These are phyloP conservation scores for Pogonognathellus flavescens DNA, from an alignment of 1,140 invertebrate species.

Conservation along the genomic window DNA sequence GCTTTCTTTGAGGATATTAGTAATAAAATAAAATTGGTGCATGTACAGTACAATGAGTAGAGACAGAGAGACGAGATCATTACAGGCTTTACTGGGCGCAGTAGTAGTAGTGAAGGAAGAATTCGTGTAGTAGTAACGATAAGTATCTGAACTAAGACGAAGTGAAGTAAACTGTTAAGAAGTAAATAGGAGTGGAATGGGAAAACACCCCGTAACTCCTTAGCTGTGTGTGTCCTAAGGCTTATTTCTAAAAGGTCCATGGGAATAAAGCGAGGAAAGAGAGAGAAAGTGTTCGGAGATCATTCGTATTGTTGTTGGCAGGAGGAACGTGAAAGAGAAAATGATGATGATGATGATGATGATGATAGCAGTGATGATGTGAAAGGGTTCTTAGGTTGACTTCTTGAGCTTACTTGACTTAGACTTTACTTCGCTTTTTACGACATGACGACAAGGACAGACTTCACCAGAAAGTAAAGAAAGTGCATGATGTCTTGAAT, in stretches of 20 bases:
- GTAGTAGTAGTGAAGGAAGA: slow-evolving; percentile 21
- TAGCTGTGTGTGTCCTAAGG: neutral
- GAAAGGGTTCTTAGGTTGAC: slow-evolving; percentile 48
- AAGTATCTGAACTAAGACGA: slow-evolving; percentile 7
- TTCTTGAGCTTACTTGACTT: slow-evolving; percentile 48
- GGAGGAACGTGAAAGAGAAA: slow-evolving; percentile 17
- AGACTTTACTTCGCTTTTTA: slow-evolving; percentile 40
- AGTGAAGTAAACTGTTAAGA: slow-evolving; percentile 10
- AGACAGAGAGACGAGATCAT: neutral
- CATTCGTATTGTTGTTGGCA: slow-evolving; percentile 11
- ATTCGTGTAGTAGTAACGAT: slow-evolving; percentile 29
- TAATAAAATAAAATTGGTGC: slow-evolving; percentile 13
- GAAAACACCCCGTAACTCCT: slow-evolving; percentile 37
- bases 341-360: slow-evolving; percentile 49
- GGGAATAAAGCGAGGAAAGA: neutral
- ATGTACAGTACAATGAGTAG: neutral
- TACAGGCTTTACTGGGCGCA: neutral
- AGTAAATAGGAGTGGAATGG: slow-evolving; percentile 11
- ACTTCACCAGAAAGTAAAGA: neutral
- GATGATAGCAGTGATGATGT: slow-evolving; percentile 38
- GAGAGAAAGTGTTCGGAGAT: neutral
- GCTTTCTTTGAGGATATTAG: neutral
- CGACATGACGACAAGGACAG: slow-evolving; percentile 47
- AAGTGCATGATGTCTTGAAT: neutral
- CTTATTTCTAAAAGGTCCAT: slow-evolving; percentile 10